These are phyloP conservation scores for Lethenteron camtschaticum DNA, from an alignment of 2,113 vertebrate species.

Conservation along the genomic window DNA sequence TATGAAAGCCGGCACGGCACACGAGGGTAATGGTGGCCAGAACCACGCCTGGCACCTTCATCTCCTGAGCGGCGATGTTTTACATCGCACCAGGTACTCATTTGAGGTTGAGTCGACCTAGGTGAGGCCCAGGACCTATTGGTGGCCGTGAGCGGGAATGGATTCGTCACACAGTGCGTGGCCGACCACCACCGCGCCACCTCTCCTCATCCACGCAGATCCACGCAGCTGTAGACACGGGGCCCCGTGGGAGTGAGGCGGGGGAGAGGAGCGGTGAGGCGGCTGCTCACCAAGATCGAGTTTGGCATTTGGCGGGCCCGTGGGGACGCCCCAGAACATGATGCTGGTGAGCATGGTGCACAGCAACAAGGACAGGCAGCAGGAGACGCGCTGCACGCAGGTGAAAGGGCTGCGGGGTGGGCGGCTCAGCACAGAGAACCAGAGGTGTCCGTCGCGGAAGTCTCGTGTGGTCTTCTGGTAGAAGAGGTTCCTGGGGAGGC, in stretches of 20 bases:
- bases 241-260: background rate
- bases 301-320: conserved; percentile 17
- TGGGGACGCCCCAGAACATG: conserved; percentile 37
- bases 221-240: no score
- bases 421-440: conserved; percentile 35
- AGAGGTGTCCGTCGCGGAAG: conserved; percentile 40
- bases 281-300: conserved; percentile 22
- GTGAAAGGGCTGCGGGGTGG: conserved; percentile 34
- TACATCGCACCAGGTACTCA: no score
- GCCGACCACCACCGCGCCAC: no score
- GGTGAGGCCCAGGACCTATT: no score
- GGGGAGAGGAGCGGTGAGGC: background rate
- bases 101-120: no score
- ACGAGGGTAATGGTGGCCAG: no score
- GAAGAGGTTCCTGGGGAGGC: conserved; percentile 30
- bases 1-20: no score
- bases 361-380: conserved; percentile 40
- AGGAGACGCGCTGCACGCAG: conserved; percentile 35
- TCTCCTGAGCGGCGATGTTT: no score
- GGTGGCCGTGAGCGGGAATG: no score
- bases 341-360: conserved; percentile 49
- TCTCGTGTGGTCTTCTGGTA: conserved; percentile 30
- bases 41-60: no score
- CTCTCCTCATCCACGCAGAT: no score
- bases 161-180: no score